Base-by-base conservation (phyloP, 2,888 invertebrate genomes). In the Aporophyla lueneburgensis region DNA sequence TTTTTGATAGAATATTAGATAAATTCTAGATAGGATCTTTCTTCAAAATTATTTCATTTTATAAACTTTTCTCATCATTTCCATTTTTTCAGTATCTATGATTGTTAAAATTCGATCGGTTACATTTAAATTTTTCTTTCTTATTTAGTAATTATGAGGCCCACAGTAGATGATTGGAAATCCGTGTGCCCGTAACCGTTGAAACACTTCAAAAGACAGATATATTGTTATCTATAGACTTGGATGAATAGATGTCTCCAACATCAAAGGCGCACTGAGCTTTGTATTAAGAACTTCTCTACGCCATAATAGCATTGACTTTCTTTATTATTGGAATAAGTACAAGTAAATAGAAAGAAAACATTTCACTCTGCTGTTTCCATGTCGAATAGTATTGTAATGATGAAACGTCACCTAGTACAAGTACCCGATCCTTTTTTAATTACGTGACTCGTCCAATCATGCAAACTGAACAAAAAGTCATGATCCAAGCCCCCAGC, bases 221-320 rank as follows among this genome's bases (percentile, higher is more conserved):
- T 77, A 89, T 90, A 91, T 92, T 93, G 91, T 92, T 91, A 88
- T 90, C 87, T 89, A 82, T 83, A 84, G 87, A 90, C 87, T 87
- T 91, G 86, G 91, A 91, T 92, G 89, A 91, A 93, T 90, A 88
- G 90, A 91, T 89, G 91, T 91, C 88, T 81, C 75, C 78, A 81
- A 87, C 88, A 90, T 93, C 91, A 94, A 93, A 93, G 90, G 86
- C 86, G 83, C 86, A 86, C 86, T 86, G 83, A 86, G 87, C 89
- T 89, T 90, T 91, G 88, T 90, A 87, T 84, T 87, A 91, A 89
- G 87, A 89, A 88, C 80, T 88, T 86, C 81, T 83, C 75, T 81
- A 86, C 84, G 87, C 85, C 86, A 86, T 90, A 91, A 91, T 89
- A 91, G 90, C 89, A 91, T 92, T 88, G 89, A 85, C 87, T 90